Percentiles rank a stretch among this genome's conserved stretches.
phyloP scores from a whole-genome alignment of 2,113 vertebrate species.

The Python bivittatus region DNA sequence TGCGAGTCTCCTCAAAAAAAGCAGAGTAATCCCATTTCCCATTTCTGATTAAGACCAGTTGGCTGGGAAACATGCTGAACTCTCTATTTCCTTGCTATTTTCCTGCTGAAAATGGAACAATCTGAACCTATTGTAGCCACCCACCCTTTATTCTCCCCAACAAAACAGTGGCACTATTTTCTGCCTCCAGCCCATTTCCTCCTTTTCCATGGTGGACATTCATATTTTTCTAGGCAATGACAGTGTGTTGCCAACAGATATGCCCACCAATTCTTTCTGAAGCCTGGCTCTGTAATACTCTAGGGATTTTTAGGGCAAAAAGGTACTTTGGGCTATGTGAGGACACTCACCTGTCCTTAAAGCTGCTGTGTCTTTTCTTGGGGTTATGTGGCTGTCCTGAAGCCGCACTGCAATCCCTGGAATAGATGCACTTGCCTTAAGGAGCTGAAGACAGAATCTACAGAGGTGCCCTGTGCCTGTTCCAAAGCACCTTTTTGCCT shows the following conservation, averaged over 20 bases:
- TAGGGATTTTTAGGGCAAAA: background rate
- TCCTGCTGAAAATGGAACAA: background rate
- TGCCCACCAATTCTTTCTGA: background rate
- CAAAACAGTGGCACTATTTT: background rate
- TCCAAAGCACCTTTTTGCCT: background rate
- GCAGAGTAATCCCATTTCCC: background rate
- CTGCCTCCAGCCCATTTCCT: background rate
- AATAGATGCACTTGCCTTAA: background rate
- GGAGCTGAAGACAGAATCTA: background rate
- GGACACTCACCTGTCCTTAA: background rate
- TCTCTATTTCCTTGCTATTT: background rate
- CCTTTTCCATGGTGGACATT: background rate
- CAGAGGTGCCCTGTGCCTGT: background rate
- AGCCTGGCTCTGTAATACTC: background rate
- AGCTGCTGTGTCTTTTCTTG: background rate
- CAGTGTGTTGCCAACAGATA: background rate
- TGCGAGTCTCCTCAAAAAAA: background rate
- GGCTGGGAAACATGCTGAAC: too few species aligned
- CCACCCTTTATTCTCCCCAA: background rate
- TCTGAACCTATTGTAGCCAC: background rate
- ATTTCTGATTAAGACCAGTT: background rate
- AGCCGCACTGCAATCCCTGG: background rate
- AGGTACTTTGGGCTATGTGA: background rate
- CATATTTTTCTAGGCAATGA: background rate
- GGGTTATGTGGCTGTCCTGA: background rate